These are phyloP conservation scores for Syritta pipiens DNA, from an alignment of 2,888 invertebrate genomes.

Conservation along the genomic window DNA sequence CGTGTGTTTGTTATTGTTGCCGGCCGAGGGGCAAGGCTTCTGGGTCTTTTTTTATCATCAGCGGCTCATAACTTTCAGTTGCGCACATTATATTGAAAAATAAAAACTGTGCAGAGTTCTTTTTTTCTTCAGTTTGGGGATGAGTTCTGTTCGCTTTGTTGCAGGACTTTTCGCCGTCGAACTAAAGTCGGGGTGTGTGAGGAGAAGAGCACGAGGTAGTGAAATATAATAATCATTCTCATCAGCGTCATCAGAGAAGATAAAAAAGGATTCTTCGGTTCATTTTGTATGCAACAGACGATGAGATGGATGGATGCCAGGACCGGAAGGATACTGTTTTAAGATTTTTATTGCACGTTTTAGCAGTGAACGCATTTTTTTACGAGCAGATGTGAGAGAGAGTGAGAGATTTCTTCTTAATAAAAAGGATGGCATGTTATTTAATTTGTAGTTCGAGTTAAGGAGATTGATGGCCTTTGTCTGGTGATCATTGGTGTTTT, in stretches of 20 bases:
- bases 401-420: no score
- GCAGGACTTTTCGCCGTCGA: slow-evolving; percentile 5
- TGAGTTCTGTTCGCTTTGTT: slow-evolving; percentile 2
- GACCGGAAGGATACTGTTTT: slow-evolving; percentile 25
- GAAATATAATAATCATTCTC: slow-evolving; percentile 47
- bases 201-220: slow-evolving; percentile 9
- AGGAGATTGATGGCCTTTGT: no score
- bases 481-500: no score
- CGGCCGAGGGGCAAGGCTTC: background rate
- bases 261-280: slow-evolving; percentile 31
- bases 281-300: slow-evolving; percentile 24
- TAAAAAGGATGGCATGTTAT: no score
- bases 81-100: slow-evolving; percentile 28
- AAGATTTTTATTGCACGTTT: slow-evolving; percentile 34
- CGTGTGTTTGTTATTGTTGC: slow-evolving; percentile 14
- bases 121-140: background rate
- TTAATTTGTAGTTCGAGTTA: no score
- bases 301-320: background rate
- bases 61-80: slow-evolving; percentile 35
- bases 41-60: background rate
- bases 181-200: background rate
- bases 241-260: slow-evolving; percentile 29
- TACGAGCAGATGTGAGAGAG: no score
- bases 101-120: background rate
- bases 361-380: no score